These are phyloP conservation scores for Anomalospiza imberbis DNA, from an alignment of 2,797 vertebrate species.

Conservation along the genomic window DNA sequence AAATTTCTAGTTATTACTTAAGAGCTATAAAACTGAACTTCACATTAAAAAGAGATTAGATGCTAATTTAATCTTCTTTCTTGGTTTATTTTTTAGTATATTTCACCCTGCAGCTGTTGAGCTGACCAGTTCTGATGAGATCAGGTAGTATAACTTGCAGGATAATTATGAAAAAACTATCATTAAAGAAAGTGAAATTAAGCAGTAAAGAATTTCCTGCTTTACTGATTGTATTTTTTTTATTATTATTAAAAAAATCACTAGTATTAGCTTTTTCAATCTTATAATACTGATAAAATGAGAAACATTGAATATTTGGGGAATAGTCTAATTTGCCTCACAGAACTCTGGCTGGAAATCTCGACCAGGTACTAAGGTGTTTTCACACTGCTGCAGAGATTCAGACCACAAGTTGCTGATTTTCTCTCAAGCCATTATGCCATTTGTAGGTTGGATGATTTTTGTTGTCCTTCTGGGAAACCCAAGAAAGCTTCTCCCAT, in stretches of 20 bases:
- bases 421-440: not conserved
- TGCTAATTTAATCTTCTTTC: not conserved
- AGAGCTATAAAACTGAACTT: not conserved
- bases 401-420: not conserved
- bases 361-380: not conserved
- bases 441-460: not conserved
- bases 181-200: not conserved
- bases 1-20: not conserved
- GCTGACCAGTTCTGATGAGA: not conserved
- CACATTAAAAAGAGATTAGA: not conserved
- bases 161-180: not conserved
- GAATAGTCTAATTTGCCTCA: not conserved
- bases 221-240: not conserved
- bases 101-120: not conserved
- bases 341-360: not conserved
- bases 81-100: not conserved
- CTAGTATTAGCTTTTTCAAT: not conserved
- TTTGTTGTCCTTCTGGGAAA: not conserved
- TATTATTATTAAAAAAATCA: not conserved
- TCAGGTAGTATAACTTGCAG: not conserved
- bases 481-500: not conserved
- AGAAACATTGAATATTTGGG: not conserved
- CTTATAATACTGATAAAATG: not conserved
- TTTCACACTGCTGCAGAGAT: not conserved
- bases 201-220: not conserved